Percentiles rank a stretch among this genome's conserved stretches.
Evolutionary conservation across 2,113 vertebrate genomes (phyloP).

Genomic region (Clarias magur): DNA sequence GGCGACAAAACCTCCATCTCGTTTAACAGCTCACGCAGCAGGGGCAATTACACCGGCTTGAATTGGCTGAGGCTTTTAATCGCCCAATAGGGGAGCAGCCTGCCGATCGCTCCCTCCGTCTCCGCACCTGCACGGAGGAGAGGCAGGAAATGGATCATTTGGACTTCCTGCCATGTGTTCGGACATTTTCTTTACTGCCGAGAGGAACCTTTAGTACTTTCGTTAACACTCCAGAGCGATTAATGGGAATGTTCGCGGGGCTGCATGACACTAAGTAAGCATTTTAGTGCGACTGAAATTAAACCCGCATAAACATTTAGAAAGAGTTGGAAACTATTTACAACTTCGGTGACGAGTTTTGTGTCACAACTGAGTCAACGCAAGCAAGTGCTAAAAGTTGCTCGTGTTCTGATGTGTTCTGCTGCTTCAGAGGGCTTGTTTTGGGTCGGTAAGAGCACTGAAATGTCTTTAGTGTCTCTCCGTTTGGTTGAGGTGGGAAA

Average conservation of each 20-base stretch:
- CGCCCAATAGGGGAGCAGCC: conserved; percentile 73
- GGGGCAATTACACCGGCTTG: conserved; percentile 83
- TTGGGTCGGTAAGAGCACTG: background rate
- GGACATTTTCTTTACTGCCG: conserved; percentile 4
- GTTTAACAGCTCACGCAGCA: conserved; percentile 86
- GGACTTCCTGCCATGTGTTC: conserved; percentile 14
- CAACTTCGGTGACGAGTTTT: background rate
- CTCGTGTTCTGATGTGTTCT: background rate
- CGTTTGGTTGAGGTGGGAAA: background rate
- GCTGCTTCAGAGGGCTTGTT: background rate
- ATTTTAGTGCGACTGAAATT: background rate
- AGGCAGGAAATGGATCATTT: conserved; percentile 6
- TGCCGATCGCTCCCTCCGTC: conserved; percentile 6
- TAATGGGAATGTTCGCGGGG: background rate
- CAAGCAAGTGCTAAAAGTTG: background rate
- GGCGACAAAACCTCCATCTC: conserved; percentile 87
- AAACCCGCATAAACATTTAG: background rate
- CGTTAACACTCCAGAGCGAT: conserved; percentile 1
- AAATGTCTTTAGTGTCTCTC: background rate
- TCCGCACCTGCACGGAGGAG: background rate
- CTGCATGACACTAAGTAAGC: background rate
- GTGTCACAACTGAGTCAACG: background rate
- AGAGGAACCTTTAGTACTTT: conserved; percentile 7
- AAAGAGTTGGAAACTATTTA: background rate
- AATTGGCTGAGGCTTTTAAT: conserved; percentile 85